Percentiles rank a stretch among this genome's conserved stretches.
phyloP scores from a whole-genome alignment of 2,888 invertebrate species.

The Drosophila pseudotakahashii region DNA sequence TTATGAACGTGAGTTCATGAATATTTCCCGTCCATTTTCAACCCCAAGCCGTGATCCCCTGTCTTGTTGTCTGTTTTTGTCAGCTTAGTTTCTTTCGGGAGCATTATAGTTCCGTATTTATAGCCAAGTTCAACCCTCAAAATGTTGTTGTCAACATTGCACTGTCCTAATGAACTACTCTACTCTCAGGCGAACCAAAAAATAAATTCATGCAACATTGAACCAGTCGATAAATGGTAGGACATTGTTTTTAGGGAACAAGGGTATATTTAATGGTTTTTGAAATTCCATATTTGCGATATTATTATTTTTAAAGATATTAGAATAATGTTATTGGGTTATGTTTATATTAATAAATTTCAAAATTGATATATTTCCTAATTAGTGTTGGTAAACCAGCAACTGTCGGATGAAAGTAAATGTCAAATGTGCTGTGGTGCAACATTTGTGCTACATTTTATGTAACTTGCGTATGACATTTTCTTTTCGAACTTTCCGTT shows the following conservation, averaged over 20 bases:
- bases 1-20: conserved; percentile 29
- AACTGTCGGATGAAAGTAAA: background rate
- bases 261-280: background rate
- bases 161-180: conserved; percentile 51
- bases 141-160: conserved; percentile 37
- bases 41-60: conserved; percentile 43
- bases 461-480: conserved; percentile 7
- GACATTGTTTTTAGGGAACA: background rate
- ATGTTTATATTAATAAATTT: no score
- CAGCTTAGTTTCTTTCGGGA: conserved; percentile 40
- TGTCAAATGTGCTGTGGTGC: background rate
- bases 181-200: conserved; percentile 24
- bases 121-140: conserved; percentile 49
- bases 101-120: conserved; percentile 46
- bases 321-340: no score
- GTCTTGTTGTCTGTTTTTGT: conserved; percentile 42
- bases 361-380: background rate
- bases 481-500: conserved; percentile 7
- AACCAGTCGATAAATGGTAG: conserved; percentile 35
- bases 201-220: conserved; percentile 19
- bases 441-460: background rate
- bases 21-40: conserved; percentile 31
- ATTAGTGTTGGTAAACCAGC: background rate
- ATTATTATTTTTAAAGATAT: no score
- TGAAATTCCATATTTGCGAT: background rate